Percentiles rank a stretch among this genome's conserved stretches.
Evolutionary conservation across 2,797 vertebrate species (phyloP).

Genomic region (Tadarida brasiliensis): DNA sequence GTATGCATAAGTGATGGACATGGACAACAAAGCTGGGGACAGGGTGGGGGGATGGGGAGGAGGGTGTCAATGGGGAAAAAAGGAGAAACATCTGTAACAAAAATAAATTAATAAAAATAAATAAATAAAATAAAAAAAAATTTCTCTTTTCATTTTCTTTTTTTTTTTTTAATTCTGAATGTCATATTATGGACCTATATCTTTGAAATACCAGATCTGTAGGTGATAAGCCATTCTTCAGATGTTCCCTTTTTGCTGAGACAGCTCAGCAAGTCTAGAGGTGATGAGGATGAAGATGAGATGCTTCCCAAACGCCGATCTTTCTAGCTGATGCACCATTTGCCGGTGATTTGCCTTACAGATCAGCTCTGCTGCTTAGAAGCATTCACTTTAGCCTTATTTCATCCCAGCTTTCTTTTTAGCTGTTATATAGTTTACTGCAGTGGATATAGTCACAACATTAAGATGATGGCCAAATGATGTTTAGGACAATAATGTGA

Average conservation of each 20-base stretch:
- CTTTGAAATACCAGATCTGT: neutral
- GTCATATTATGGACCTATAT: neutral
- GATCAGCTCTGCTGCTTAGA: constrained; percentile 3
- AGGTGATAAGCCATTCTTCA: neutral
- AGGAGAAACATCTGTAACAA: too few relatives aligned
- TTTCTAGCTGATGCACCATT: neutral
- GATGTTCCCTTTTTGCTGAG: neutral
- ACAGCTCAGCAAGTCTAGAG: neutral
- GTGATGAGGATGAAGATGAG: neutral
- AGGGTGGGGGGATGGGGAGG: too few relatives aligned
- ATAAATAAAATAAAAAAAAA: neutral
- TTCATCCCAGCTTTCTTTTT: neutral
- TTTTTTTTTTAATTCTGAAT: neutral
- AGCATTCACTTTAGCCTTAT: neutral
- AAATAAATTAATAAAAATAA: too few relatives aligned
- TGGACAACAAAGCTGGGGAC: too few relatives aligned
- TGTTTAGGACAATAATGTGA: neutral
- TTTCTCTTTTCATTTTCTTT: neutral
- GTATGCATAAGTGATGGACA: too few relatives aligned
- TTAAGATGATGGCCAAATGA: neutral
- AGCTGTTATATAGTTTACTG: neutral
- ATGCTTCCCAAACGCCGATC: neutral
- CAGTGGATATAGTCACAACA: neutral
- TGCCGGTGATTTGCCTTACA: neutral
- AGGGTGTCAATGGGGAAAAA: too few relatives aligned